Percentiles rank a stretch among this genome's conserved stretches.
Conservation (phyloP, 2,113 vertebrate species). For the Cnemophilus loriae region DNA sequence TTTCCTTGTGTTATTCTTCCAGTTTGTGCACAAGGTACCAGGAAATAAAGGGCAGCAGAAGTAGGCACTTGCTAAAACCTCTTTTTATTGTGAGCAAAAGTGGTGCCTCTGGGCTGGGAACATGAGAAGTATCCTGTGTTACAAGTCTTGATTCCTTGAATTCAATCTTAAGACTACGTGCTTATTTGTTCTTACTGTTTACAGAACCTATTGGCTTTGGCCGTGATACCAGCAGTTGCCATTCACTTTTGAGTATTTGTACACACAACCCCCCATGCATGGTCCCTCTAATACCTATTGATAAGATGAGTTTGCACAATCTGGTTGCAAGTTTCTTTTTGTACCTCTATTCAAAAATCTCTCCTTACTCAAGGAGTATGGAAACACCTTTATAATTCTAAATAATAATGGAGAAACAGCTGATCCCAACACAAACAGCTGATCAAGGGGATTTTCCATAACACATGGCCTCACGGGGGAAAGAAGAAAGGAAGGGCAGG, state of each 20-base stretch:
- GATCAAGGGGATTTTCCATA: neutral
- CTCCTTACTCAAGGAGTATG: neutral
- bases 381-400: neutral
- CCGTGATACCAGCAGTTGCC: neutral
- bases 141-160: neutral
- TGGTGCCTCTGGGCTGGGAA: neutral
- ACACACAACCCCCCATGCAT: neutral
- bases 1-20: neutral
- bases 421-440: neutral
- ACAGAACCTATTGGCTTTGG: neutral
- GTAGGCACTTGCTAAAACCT: neutral
- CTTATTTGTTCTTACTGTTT: neutral
- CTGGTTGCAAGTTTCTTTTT: neutral
- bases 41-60: neutral
- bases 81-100: neutral
- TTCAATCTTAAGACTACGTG: neutral
- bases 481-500: neutral
- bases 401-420: neutral
- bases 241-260: neutral
- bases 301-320: neutral
- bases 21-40: neutral
- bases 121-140: neutral
- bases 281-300: neutral
- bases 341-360: neutral
- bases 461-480: neutral